Base-by-base conservation (phyloP, 2,888 invertebrate species). In the Lasius platythorax region DNA sequence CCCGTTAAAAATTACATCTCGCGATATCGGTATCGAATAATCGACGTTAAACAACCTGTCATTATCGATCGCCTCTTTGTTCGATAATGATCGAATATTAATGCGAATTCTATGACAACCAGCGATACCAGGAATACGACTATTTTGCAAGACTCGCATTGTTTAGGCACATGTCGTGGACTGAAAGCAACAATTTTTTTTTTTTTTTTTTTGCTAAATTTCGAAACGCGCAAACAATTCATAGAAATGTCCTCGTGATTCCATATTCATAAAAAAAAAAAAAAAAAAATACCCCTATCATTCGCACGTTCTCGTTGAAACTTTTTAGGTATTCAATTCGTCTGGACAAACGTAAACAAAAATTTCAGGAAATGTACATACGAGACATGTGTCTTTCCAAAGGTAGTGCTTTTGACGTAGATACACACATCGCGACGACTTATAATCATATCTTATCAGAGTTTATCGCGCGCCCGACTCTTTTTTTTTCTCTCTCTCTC, bases 1-100 rank as follows among this genome's bases (percentile, higher is more conserved):
- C 66, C 75, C 75, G 64, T 78, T 78, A 78, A 78, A 78, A 78
- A 78, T 78, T 78, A 78, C 56, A 78, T 70, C 5, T 56, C 43
- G 53, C 56, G 43, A 78, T 70, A 70, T 56, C 28, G 0, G 46
- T 40, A 18, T 33, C 67, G 66, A 40, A 4, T 67, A 23, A 76
- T 76, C 53, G 53, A 58, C 56, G 78, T n/a, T 78, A 78, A 78
- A 78, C 30, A 68, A 78, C 23, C 70, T 56, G 40, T 15, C 56
- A 28, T 70, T 78, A 78, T 78, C 43, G 78, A 78, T 70, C 70
- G 70, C 70, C 70, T 37, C 30, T 28, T 56, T 15, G 40, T 40
- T 58, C 78, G 70, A 68, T 40, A 76, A 76, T 40, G 76, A 68
- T 78, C 40, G 68, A 56, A 53, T 68, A 70, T 78, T 78, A 40